Percentiles rank a stretch among this genome's conserved stretches.
These are phyloP conservation scores for Drosophila saltans DNA, from an alignment of 1,140 invertebrate species.

Conservation along the genomic window DNA sequence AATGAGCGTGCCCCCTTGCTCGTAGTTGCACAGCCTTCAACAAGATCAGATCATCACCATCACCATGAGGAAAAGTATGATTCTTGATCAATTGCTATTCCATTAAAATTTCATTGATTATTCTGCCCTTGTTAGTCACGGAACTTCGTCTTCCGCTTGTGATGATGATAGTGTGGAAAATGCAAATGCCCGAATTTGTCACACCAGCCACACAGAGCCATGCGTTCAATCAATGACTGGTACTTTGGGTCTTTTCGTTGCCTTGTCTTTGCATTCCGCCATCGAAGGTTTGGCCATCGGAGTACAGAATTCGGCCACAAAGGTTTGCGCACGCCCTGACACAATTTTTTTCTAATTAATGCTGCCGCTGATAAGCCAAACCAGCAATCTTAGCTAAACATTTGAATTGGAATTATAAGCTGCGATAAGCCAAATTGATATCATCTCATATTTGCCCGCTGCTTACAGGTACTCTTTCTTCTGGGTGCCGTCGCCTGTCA, in stretches of 20 bases:
- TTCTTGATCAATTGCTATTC: not conserved
- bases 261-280: slow-evolving; percentile 90
- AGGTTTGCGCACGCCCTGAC: slow-evolving; percentile 84
- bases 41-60: slow-evolving; percentile 10
- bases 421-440: slow-evolving; percentile 36
- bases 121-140: slow-evolving; percentile 2
- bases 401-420: slow-evolving; percentile 55
- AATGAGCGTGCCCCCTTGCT: slow-evolving; percentile 55
- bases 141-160: slow-evolving; percentile 24
- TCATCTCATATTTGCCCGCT: slow-evolving; percentile 23
- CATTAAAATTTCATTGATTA: slow-evolving; percentile 15
- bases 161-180: slow-evolving; percentile 80
- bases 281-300: slow-evolving; percentile 94
- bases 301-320: slow-evolving; percentile 86
- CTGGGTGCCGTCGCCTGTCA: slow-evolving; percentile 89
- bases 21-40: slow-evolving; percentile 23
- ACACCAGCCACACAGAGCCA: slow-evolving; percentile 86
- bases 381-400: slow-evolving; percentile 63
- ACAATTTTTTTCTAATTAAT: slow-evolving; percentile 33
- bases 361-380: slow-evolving; percentile 14
- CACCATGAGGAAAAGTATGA: slow-evolving; percentile 42
- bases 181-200: slow-evolving; percentile 86
- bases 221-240: slow-evolving; percentile 85
- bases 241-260: slow-evolving; percentile 87
- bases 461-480: slow-evolving; percentile 86